Evolutionary conservation across 2,797 vertebrate genomes (phyloP).

Genomic region (Varecia variegata): DNA sequence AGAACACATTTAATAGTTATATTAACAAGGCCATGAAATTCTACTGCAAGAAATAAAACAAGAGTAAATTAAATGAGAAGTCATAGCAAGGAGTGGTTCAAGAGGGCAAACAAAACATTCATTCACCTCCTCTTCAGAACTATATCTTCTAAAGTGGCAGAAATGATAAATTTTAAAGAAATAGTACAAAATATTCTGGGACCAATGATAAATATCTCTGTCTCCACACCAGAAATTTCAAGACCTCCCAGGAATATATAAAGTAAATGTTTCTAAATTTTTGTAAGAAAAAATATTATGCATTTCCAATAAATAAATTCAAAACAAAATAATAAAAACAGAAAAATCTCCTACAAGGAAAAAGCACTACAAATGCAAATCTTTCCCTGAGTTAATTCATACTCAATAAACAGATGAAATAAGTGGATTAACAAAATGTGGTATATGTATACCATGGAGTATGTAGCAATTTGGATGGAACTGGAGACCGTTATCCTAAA

Average conservation of each 20-base stretch:
- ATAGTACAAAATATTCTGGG: not conserved
- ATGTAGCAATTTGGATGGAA: too few relatives aligned
- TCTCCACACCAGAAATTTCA: not conserved
- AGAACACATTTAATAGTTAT: not conserved
- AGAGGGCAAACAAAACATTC: not conserved
- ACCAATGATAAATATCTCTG: not conserved
- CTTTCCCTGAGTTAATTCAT: not conserved
- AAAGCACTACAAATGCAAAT: not conserved
- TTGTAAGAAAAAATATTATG: not conserved
- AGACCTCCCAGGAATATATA: not conserved
- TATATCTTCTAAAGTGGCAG: not conserved
- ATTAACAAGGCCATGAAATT: not conserved
- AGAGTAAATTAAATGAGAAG: not conserved
- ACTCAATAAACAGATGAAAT: not conserved
- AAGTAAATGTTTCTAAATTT: not conserved
- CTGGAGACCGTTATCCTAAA: too few relatives aligned
- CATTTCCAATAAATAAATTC: not conserved
- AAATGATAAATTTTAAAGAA: not conserved
- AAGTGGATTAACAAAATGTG: too few relatives aligned
- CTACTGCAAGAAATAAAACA: not conserved
- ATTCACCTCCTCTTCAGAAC: not conserved
- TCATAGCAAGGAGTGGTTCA: not conserved
- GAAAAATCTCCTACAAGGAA: not conserved
- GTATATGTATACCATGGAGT: too few relatives aligned
- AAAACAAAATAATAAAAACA: not conserved